Conservation (phyloP, 2,113 vertebrate genomes). For the Protobothrops mucrosquamatus region DNA sequence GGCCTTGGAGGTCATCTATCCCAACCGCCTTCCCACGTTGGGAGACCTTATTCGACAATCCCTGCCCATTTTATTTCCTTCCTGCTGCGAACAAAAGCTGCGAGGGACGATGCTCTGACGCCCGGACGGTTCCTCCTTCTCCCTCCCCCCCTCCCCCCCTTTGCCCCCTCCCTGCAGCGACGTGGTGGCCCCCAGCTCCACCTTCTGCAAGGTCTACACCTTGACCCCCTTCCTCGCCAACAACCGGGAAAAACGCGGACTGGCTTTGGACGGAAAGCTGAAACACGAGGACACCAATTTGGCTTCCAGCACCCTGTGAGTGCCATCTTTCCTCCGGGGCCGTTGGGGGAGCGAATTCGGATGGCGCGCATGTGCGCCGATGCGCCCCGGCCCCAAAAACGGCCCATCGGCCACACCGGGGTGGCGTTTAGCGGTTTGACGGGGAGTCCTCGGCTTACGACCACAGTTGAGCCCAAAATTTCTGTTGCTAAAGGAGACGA, state of each 20-base stretch:
- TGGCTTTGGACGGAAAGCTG: slow-evolving; percentile 92
- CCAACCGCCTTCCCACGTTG: neutral
- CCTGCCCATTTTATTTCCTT: neutral
- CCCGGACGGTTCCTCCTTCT: too few relatives aligned
- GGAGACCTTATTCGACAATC: neutral
- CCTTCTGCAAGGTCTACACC: slow-evolving; percentile 95
- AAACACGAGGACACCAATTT: slow-evolving; percentile 97
- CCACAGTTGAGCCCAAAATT: too few relatives aligned
- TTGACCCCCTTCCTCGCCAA: slow-evolving; percentile 91
- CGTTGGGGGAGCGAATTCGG: accelerated
- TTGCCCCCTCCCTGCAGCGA: slow-evolving; percentile 71
- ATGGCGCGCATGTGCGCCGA: too few relatives aligned
- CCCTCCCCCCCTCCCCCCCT: too few relatives aligned
- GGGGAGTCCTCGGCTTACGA: too few relatives aligned
- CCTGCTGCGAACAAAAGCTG: neutral
- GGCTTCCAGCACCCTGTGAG: slow-evolving; percentile 96
- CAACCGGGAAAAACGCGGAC: slow-evolving; percentile 92
- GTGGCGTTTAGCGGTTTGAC: neutral
- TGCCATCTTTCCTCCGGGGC: accelerated
- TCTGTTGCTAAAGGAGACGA: too few relatives aligned
- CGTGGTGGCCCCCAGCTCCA: slow-evolving; percentile 87
- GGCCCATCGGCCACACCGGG: accelerated
- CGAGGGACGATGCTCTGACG: too few relatives aligned
- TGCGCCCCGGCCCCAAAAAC: too few relatives aligned
- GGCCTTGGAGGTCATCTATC: neutral